Evolutionary conservation across 2,113 vertebrate genomes (phyloP).

Genomic region (Neoarius graeffei): DNA sequence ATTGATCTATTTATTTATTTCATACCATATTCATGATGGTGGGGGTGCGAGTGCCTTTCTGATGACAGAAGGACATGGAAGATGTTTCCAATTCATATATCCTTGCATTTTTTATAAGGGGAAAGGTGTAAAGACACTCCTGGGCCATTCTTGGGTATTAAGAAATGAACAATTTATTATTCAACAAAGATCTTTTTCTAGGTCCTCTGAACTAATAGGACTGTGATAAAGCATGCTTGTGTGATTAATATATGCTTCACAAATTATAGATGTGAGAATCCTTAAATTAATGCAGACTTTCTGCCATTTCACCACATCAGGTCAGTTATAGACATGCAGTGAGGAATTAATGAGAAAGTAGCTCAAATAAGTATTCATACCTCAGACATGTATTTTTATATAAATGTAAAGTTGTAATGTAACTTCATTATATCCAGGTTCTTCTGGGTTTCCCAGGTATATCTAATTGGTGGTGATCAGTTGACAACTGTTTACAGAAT

Average conservation of each 20-base stretch:
- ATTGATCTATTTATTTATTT: neutral
- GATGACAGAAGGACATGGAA: neutral
- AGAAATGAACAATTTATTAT: conserved; percentile 10
- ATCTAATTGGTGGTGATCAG: neutral
- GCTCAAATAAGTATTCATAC: neutral
- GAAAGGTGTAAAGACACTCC: neutral
- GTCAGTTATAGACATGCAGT: neutral
- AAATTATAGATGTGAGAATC: neutral
- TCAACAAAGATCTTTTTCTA: conserved; percentile 4
- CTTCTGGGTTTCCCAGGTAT: neutral
- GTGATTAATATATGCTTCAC: neutral
- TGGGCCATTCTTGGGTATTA: neutral
- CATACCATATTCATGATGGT: neutral
- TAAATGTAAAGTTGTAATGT: neutral
- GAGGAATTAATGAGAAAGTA: neutral
- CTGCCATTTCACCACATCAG: neutral
- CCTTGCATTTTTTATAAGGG: neutral
- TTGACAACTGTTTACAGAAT: neutral
- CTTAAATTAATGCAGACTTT: neutral
- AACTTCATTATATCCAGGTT: neutral
- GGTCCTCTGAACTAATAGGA: neutral
- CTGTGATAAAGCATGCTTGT: neutral
- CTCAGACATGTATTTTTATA: neutral
- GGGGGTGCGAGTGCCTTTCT: neutral
- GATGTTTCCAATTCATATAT: neutral